Conservation (phyloP, 2,888 invertebrate species). For the Tholera decimalis region DNA sequence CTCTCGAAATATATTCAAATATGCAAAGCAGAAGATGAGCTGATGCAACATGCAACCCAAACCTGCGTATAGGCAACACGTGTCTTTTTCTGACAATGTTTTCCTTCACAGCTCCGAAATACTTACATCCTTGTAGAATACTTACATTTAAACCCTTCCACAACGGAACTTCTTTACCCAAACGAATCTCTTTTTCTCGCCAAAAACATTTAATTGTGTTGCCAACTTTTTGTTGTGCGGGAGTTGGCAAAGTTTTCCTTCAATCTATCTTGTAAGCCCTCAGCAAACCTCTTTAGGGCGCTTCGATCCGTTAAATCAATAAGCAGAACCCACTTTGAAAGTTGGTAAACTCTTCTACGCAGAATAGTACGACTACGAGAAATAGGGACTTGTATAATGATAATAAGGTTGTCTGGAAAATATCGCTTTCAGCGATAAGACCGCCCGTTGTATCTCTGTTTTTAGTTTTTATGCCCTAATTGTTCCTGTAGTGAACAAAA, state of each 20-base stretch:
- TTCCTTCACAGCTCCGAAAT: too few species aligned
- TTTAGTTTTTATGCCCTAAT: too few species aligned
- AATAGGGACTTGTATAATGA: slow-evolving; percentile 55
- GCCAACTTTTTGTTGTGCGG: slow-evolving; percentile 61
- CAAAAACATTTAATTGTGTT: slow-evolving; percentile 67
- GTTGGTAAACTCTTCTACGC: slow-evolving; percentile 77
- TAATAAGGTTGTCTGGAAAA: too few species aligned
- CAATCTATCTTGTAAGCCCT: slow-evolving; percentile 71
- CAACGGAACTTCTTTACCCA: slow-evolving; percentile 17
- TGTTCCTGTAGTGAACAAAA: too few species aligned
- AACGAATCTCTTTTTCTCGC: slow-evolving; percentile 58
- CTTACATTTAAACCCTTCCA: slow-evolving; percentile 18
- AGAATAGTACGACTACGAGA: slow-evolving; percentile 32
- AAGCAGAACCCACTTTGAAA: slow-evolving; percentile 78
- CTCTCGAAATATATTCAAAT: too few species aligned
- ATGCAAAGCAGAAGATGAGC: too few species aligned
- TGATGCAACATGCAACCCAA: too few species aligned
- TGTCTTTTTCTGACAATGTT: too few species aligned
- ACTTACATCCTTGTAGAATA: slow-evolving; percentile 10
- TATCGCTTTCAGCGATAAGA: too few species aligned
- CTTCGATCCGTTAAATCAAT: slow-evolving; percentile 80
- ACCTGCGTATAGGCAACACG: too few species aligned
- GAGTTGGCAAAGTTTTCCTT: slow-evolving; percentile 61
- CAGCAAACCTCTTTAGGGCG: slow-evolving; percentile 75
- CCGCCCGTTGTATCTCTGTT: too few species aligned